Base-by-base conservation (phyloP, 2,113 vertebrate genomes). In the Datnioides undecimradiatus region DNA sequence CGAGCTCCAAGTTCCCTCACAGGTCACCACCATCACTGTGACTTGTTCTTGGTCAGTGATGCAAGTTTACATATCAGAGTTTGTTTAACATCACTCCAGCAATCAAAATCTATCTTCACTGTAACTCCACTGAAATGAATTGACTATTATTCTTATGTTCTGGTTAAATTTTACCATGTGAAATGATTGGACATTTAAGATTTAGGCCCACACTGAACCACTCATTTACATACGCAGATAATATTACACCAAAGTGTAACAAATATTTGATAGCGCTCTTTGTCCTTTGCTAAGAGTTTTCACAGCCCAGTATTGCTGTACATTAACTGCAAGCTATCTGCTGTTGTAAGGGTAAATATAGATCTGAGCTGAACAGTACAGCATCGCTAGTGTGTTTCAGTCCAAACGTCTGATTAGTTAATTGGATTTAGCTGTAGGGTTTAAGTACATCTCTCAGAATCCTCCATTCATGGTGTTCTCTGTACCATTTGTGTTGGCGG, bases 391-490 rank as follows among this genome's bases (percentile, higher is more conserved):
- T 48, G 76, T 68, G 76, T 76, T 87, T 84, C 79, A 55, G 67
- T 41, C 27, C 17, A 57, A 87, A 80, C 13, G 49, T 82, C 84
- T 91, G 65, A 85, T 87, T 78, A 63, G 46, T 71, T 90, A 76
- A 93, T 90, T 87, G 91, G 91, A 89, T 91, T 89, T 79, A 83
- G 68, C 70, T 29, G 66, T 19, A 31, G 80, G 88, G 16, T 86
- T 89, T 86, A 84, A 52, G 55, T 34, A 43, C 76, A 52, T 59
- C 46, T 76, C 68, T 49, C n/a, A 34, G 77, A 69, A 82, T 66
- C 63, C 77, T 79, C 62, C 83, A 74, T 91, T 86, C 80, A 82
- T 83, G 45, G 43, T 25, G 43, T 54, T 70, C 62, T 74, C 23
- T 34, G 51, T 40, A 23, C 27, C 0, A 41, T 41, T 14, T 17